phyloP scores from a whole-genome alignment of 2,888 invertebrate species.

The Glaucopsyche alexis region DNA sequence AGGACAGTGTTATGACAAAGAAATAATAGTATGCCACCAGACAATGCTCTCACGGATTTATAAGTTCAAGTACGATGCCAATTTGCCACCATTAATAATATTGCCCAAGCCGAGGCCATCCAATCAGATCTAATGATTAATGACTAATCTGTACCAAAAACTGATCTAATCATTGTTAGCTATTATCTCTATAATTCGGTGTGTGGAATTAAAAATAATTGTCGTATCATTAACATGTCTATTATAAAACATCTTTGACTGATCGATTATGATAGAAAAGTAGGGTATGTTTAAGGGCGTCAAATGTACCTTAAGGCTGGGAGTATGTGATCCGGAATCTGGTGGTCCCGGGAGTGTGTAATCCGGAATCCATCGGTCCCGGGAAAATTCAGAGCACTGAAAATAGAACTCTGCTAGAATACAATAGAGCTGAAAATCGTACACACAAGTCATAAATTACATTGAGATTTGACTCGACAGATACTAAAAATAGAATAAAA shows the following conservation, averaged over 20 bases:
- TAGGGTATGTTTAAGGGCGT: not conserved
- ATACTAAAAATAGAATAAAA: too few relatives aligned
- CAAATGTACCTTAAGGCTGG: too few relatives aligned
- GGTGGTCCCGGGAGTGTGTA: too few relatives aligned
- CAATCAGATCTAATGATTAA: constrained; percentile 54
- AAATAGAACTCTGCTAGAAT: too few relatives aligned
- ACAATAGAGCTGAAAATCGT: too few relatives aligned
- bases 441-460: too few relatives aligned
- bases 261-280: not conserved
- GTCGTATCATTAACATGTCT: constrained; percentile 14
- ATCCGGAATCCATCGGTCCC: too few relatives aligned
- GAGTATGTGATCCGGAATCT: too few relatives aligned
- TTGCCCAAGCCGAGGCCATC: constrained; percentile 36
- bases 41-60: constrained; percentile 6
- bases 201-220: constrained; percentile 16
- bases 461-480: too few relatives aligned
- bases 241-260: not conserved
- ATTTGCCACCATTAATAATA: constrained; percentile 26
- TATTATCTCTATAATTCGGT: constrained; percentile 19
- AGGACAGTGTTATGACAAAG: constrained; percentile 6
- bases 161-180: constrained; percentile 15
- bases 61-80: constrained; percentile 18
- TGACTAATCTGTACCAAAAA: constrained; percentile 40
- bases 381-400: too few relatives aligned
- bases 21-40: not conserved